These are phyloP conservation scores for Eurosta solidaginis DNA, from an alignment of 1,140 invertebrate species.

Conservation along the genomic window DNA sequence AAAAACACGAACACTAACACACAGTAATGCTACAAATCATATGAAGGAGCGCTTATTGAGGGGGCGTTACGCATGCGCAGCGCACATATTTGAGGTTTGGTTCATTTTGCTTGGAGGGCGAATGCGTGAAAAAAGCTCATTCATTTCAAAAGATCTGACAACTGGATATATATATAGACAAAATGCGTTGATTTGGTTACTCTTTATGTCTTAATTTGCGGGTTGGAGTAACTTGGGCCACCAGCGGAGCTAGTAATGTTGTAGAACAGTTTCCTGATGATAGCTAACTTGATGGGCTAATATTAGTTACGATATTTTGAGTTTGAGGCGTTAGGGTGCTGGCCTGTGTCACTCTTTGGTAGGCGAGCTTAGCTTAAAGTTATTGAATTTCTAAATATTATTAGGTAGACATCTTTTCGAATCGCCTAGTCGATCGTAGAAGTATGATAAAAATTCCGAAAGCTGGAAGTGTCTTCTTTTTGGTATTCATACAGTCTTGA, in stretches of 20 bases:
- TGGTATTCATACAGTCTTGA: too few relatives aligned
- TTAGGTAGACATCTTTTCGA: too few relatives aligned
- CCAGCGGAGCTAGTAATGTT: neutral
- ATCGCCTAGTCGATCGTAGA: too few relatives aligned
- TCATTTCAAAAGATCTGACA: slow-evolving; percentile 23
- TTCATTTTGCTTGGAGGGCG: neutral
- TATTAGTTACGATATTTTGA: too few relatives aligned
- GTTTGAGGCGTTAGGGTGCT: too few relatives aligned
- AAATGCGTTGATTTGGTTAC: neutral
- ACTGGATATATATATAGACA: slow-evolving; percentile 15
- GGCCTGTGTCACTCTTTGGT: too few relatives aligned
- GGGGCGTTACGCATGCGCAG: slow-evolving; percentile 21
- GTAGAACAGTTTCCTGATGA: neutral
- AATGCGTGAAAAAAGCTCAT: slow-evolving; percentile 25
- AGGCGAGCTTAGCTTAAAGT: too few relatives aligned
- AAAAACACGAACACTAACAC: neutral
- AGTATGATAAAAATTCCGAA: too few relatives aligned
- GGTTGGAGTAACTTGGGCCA: neutral
- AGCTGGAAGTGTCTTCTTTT: too few relatives aligned
- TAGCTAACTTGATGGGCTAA: neutral
- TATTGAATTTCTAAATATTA: too few relatives aligned
- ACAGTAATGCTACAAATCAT: neutral
- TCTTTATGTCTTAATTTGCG: slow-evolving; percentile 16
- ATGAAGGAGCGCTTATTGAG: neutral
- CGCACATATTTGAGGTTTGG: neutral